Percentiles rank a stretch among this genome's conserved stretches.
Evolutionary conservation across 2,888 invertebrate species (phyloP).

Genomic region (Nomada ruficornis): DNA sequence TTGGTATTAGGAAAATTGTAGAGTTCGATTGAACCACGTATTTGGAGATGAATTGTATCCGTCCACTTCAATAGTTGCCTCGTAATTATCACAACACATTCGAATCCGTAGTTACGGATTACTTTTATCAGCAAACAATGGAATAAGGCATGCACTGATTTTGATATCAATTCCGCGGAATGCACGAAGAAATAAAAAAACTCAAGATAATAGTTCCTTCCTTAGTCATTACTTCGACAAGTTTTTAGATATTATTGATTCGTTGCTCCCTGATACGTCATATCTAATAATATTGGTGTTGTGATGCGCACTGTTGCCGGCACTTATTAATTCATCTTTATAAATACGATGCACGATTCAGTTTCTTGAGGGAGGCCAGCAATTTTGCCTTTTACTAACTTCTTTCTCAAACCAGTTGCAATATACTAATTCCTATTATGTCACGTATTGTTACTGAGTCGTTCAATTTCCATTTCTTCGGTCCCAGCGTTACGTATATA

Average conservation of each 20-base stretch:
- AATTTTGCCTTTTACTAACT: neutral
- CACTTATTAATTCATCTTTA: slow-evolving; percentile 37
- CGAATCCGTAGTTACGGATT: too few relatives aligned
- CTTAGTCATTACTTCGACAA: neutral
- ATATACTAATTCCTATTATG: neutral
- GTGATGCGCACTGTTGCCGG: neutral
- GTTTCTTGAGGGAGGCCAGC: slow-evolving; percentile 1
- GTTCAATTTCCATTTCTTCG: neutral
- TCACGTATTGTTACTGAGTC: neutral
- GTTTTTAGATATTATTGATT: neutral
- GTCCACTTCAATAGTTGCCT: neutral
- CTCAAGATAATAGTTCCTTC: too few relatives aligned
- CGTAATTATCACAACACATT: neutral
- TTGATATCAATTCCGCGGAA: neutral
- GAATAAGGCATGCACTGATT: neutral
- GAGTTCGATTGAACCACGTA: too few relatives aligned
- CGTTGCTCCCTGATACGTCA: slow-evolving; percentile 10
- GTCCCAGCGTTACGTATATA: too few relatives aligned
- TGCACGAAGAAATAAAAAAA: neutral
- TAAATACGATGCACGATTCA: slow-evolving; percentile 26
- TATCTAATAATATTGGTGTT: slow-evolving; percentile 9
- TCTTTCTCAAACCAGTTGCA: neutral
- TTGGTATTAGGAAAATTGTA: too few relatives aligned
- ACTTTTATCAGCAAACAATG: neutral
- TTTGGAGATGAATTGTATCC: too few relatives aligned